These are phyloP conservation scores for Mythimna lalbum DNA, from an alignment of 2,888 invertebrate genomes.

Conservation along the genomic window DNA sequence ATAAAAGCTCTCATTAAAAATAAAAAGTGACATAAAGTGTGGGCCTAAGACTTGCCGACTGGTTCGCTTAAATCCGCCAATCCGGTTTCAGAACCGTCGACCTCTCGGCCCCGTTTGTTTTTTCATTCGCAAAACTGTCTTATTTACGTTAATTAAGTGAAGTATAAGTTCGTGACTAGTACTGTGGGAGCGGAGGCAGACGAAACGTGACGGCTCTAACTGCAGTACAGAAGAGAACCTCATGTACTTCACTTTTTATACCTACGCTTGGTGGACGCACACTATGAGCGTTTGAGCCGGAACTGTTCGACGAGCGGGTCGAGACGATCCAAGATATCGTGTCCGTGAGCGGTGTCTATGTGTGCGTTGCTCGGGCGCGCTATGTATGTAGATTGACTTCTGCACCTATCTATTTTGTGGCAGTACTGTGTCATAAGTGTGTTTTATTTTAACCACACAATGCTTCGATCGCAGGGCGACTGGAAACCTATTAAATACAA, in stretches of 20 bases:
- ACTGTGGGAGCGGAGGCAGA: constrained; percentile 79
- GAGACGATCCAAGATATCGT: too few species aligned
- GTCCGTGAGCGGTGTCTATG: too few species aligned
- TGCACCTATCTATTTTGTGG: too few species aligned
- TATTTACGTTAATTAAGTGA: constrained; percentile 90
- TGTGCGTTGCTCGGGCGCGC: too few species aligned
- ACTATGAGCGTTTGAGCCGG: too few species aligned
- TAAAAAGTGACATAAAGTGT: constrained; percentile 84
- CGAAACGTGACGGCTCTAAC: constrained; percentile 78
- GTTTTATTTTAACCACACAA: constrained; percentile 61
- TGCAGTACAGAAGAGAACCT: too few species aligned
- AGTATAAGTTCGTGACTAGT: constrained; percentile 90
- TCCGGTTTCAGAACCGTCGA: constrained; percentile 84
- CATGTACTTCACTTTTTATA: too few species aligned
- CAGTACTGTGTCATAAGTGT: constrained; percentile 63
- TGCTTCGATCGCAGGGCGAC: constrained; percentile 46
- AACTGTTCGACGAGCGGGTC: too few species aligned
- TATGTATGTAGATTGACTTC: too few species aligned
- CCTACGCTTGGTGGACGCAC: too few species aligned
- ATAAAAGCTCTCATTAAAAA: constrained; percentile 83
- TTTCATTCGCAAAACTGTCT: constrained; percentile 88
- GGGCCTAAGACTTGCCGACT: constrained; percentile 74
- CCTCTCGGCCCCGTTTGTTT: constrained; percentile 80
- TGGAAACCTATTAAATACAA: constrained; percentile 53
- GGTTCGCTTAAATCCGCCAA: constrained; percentile 73